phyloP scores from a whole-genome alignment of 2,888 invertebrate species.

The Melanargia galathea region DNA sequence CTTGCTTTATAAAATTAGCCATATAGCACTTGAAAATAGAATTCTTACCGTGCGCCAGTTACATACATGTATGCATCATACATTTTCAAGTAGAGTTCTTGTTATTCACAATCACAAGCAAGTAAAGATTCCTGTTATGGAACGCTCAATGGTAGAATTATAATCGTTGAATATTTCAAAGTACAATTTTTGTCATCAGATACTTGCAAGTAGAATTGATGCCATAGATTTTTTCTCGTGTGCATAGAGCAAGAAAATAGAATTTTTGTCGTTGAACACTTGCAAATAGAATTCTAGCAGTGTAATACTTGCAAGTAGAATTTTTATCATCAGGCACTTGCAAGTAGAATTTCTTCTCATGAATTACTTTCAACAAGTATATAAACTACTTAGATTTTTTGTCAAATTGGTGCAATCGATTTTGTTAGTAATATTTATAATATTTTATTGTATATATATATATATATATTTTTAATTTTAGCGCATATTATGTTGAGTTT shows the following conservation, averaged over 20 bases:
- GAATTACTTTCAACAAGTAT: background rate
- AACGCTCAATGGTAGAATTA: too few relatives aligned
- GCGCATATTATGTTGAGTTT: background rate
- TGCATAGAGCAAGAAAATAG: background rate
- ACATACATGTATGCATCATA: too few relatives aligned
- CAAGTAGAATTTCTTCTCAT: background rate
- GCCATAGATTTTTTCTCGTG: background rate
- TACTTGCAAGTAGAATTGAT: slow-evolving; percentile 1
- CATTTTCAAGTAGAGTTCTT: background rate
- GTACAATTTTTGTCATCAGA: background rate
- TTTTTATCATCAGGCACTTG: background rate
- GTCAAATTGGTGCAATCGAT: slow-evolving; percentile 4
- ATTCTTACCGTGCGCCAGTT: too few relatives aligned
- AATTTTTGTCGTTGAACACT: background rate
- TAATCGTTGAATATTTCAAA: background rate
- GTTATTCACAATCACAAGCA: too few relatives aligned
- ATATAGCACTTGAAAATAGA: background rate
- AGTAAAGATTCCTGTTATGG: too few relatives aligned
- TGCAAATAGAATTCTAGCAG: background rate
- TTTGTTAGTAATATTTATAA: background rate
- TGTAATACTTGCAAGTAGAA: slow-evolving; percentile 3
- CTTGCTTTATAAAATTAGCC: background rate
- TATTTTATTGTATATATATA: background rate
- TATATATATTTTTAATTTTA: background rate
- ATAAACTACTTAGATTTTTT: background rate